phyloP scores from a whole-genome alignment of 2,113 vertebrate genomes.

The Halichoerus grypus region DNA sequence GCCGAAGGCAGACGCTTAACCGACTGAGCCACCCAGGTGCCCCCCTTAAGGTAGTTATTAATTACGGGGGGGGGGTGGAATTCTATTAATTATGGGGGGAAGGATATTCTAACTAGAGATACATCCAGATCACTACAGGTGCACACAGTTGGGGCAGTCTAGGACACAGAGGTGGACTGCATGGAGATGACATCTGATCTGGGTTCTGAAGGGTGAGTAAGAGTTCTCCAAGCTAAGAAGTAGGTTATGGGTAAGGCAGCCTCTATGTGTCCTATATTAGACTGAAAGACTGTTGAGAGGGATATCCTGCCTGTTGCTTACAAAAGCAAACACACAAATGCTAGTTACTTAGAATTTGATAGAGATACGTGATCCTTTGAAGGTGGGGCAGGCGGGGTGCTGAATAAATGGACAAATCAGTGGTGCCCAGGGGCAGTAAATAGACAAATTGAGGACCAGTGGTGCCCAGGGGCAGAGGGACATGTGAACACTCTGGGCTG shows the following conservation, averaged over 20 bases:
- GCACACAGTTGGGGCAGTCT: not conserved
- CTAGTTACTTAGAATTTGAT: not conserved
- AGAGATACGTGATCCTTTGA: not conserved
- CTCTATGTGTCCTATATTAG: not conserved
- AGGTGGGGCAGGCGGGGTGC: too few relatives aligned
- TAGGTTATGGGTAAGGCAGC: not conserved
- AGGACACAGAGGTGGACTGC: not conserved
- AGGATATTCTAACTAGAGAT: not conserved
- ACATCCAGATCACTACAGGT: not conserved
- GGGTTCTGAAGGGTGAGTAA: conserved; percentile 44
- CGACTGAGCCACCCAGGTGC: not conserved
- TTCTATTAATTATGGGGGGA: too few relatives aligned
- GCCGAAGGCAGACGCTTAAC: not conserved
- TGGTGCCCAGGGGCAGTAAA: not conserved
- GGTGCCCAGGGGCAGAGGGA: not conserved
- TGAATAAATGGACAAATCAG: not conserved
- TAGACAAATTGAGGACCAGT: not conserved
- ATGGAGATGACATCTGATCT: not conserved
- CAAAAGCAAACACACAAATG: not conserved
- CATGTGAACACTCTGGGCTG: not conserved
- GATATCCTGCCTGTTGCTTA: not conserved
- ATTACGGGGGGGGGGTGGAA: not conserved
- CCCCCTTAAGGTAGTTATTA: not conserved
- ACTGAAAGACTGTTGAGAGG: not conserved
- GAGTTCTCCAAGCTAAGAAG: conserved; percentile 5